Base-by-base conservation (phyloP, 2,888 invertebrate genomes). In the Nezara viridula region DNA sequence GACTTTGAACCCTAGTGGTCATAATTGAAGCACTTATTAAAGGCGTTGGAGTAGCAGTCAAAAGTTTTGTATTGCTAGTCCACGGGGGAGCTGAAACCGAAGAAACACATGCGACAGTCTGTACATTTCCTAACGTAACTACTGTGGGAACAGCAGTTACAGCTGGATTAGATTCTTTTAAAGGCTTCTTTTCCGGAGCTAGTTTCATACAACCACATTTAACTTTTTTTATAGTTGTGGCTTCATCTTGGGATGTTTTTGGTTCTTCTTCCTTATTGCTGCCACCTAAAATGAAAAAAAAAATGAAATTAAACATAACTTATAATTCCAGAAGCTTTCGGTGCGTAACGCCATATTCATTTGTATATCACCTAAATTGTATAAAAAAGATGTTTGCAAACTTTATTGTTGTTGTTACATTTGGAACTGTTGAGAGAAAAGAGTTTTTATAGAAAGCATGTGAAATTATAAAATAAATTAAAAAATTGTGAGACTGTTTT, bases 201-300 rank as follows among this genome's bases (percentile, higher is more conserved):
- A 27, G 10, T 85, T 89, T 88, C 47, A 60, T 86, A 86, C 90
- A 89, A 27, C 89, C 87, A 44, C 89, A 89, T 49, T 89, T 89
- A 21, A 86, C 89, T 81, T 60, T 89, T 60, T 89, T 88, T 27
- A 88, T 47, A 27, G 50, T 4, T 24, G 55, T 55, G 14, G 52
- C 44, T 32, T 73, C 88, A n/a, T 60, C 66, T 73, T 47, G 24
- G 1, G 73, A 73, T n/a, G 73, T 47, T 88, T 73, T 44, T 7
- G 49, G n/a, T 44, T 88, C 66, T 88, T 37, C 40, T 47, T 88
- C 60, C 19, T 73, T 88, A 21, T 88, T 73, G 7, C 37, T 66
- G 14, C 27, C 32, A 88, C 47, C 66, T 47, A 73, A 44, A 88
- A 40, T 9, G 37, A 60, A 52, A 60, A 40, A 88, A 44, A 40